Evolutionary conservation across 2,888 invertebrate genomes (phyloP).

Genomic region (Pristionchus maxplancki): DNA sequence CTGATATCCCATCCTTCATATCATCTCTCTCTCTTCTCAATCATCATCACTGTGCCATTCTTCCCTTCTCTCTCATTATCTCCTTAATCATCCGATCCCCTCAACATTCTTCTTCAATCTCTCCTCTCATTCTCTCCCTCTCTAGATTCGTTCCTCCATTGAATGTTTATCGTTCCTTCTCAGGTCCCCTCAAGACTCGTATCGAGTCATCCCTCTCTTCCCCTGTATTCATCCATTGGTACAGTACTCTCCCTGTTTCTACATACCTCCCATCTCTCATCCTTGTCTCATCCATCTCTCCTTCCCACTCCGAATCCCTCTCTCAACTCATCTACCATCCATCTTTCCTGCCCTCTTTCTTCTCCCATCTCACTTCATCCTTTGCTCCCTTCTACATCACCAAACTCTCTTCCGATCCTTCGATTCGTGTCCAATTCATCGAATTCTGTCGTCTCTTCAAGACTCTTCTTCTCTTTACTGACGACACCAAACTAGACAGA

Average conservation of each 20-base stretch:
- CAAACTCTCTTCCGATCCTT: not conserved
- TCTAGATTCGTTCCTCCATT: not conserved
- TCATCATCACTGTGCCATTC: not conserved
- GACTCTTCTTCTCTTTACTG: conserved; percentile 17
- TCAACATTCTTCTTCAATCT: not conserved
- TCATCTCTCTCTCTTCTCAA: not conserved
- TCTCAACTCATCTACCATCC: not conserved
- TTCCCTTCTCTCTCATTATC: conserved; percentile 12
- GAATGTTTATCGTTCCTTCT: not conserved
- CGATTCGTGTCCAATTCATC: conserved; percentile 5
- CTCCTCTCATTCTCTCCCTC: not conserved
- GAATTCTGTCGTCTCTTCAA: conserved; percentile 8
- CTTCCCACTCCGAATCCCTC: not conserved
- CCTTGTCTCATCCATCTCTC: not conserved
- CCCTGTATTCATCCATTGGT: not conserved
- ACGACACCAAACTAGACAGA: conserved; percentile 2
- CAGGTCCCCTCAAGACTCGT: not conserved
- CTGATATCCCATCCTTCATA: not conserved
- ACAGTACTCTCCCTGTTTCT: not conserved
- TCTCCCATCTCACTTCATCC: not conserved
- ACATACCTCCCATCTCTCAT: not conserved
- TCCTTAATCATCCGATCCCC: not conserved
- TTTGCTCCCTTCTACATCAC: not conserved
- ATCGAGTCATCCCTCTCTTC: conserved; percentile 3
- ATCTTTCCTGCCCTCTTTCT: conserved; percentile 7